Percentiles rank a stretch among this genome's conserved stretches.
These are phyloP conservation scores for Drosophila dives DNA, from an alignment of 2,888 invertebrate genomes.

Conservation along the genomic window DNA sequence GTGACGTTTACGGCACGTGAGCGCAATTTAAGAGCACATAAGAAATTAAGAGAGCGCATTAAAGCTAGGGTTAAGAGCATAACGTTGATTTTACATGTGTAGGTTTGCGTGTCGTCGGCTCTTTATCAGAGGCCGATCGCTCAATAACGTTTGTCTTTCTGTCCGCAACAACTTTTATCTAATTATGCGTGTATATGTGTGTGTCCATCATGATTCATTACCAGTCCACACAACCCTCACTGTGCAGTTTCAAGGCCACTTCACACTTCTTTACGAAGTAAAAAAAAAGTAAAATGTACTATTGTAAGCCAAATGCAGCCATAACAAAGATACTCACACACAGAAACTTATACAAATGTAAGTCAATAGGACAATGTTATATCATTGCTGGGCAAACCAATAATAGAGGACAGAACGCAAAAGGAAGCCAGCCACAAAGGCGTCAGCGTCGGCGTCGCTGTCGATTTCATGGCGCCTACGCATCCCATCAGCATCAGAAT, in stretches of 20 bases:
- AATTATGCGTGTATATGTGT: neutral
- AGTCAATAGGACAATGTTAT: slow-evolving; percentile 31
- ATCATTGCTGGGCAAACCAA: slow-evolving; percentile 24
- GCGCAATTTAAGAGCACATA: slow-evolving; percentile 41
- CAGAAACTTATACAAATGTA: neutral
- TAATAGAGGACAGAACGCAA: slow-evolving; percentile 14
- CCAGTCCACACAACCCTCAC: neutral
- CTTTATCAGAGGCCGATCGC: slow-evolving; percentile 1
- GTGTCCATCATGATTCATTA: slow-evolving; percentile 30
- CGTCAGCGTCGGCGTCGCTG: slow-evolving; percentile 33
- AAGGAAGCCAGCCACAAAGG: slow-evolving; percentile 40
- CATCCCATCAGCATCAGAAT: slow-evolving; percentile 50
- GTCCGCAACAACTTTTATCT: slow-evolving; percentile 8
- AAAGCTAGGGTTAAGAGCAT: slow-evolving; percentile 39
- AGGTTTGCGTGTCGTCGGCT: neutral
- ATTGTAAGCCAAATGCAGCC: slow-evolving; percentile 22
- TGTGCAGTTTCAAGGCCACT: slow-evolving; percentile 43
- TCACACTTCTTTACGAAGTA: slow-evolving; percentile 37
- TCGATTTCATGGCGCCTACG: slow-evolving; percentile 75
- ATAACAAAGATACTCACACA: neutral
- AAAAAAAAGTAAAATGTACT: slow-evolving; percentile 11
- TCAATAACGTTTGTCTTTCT: slow-evolving; percentile 33
- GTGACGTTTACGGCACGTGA: slow-evolving; percentile 66
- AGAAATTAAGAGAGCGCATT: slow-evolving; percentile 28
- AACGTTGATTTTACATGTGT: neutral